phyloP scores from a whole-genome alignment of 1,140 invertebrate genomes.

The Eulimnadia texana region DNA sequence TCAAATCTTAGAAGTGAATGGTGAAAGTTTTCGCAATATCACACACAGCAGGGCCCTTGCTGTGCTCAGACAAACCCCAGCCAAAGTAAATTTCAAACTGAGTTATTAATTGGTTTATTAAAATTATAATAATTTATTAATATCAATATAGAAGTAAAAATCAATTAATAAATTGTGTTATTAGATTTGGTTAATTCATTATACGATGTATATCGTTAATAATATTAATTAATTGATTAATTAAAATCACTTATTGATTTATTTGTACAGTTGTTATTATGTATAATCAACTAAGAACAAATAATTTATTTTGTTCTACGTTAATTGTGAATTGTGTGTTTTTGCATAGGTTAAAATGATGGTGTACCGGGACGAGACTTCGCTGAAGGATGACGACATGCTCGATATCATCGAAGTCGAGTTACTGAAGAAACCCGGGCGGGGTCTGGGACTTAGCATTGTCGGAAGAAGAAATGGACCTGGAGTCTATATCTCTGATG shows the following conservation, averaged over 20 bases:
- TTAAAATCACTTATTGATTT: too few species aligned
- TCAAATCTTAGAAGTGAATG: constrained; percentile 81
- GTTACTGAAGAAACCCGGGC: constrained; percentile 76
- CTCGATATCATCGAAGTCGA: constrained; percentile 79
- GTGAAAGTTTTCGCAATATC: constrained; percentile 52
- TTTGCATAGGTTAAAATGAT: constrained; percentile 64
- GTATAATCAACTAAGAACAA: too few species aligned
- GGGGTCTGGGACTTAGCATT: constrained; percentile 81
- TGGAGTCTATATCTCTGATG: constrained; percentile 86
- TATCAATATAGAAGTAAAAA: background rate
- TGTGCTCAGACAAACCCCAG: constrained; percentile 51
- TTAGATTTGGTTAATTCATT: constrained; percentile 12
- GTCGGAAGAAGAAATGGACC: constrained; percentile 70
- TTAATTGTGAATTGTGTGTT: constrained; percentile 19
- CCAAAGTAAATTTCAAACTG: constrained; percentile 36
- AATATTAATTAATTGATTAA: background rate
- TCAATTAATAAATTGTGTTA: too few species aligned
- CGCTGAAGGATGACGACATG: constrained; percentile 44
- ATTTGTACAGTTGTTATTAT: too few species aligned
- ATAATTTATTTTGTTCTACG: too few species aligned
- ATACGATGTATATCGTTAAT: background rate
- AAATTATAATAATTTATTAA: background rate
- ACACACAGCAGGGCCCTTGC: constrained; percentile 46
- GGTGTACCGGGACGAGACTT: constrained; percentile 68
- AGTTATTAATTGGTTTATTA: background rate